Evolutionary conservation across 1,140 invertebrate species (phyloP), one percentile per base, ranked within the genome.

Genomic region (Argopecten irradians): DNA sequence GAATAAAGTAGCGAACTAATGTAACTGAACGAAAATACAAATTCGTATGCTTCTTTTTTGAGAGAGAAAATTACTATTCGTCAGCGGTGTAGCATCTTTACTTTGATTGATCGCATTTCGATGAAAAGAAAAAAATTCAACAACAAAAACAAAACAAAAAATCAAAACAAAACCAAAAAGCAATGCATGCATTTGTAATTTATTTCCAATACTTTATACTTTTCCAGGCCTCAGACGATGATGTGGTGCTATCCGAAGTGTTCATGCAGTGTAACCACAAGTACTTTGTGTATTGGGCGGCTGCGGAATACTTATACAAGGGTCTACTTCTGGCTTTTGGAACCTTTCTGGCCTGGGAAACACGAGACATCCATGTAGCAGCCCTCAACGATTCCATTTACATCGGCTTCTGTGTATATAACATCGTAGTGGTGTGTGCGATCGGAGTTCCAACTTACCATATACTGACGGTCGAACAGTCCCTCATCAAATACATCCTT

Each of bases 281-380:
- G 36, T 39, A 34, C 34, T 82, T 86, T 82, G 55, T 88, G 83
- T 97, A 97, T 86, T 98, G 98, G 98, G 95, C 98, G 32, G 97
- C 97, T 43, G 97, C 97, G 0, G 96, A 98, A 14, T 98, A 98
- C 94, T 97, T 97, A 35, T 98, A 98, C 96, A 98, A 98, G 95
- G 98, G 97, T 0, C 96, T 98, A 0, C 95, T 98, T 9, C 96
- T 98, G 0, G 96, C 98, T 19, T 98, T 98, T 88, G 98, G 98
- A 0, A 87, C 91, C n/a, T 93, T 92, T 83, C 83, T 93, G 83
- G 91, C 92, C 16, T 93, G 92, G 92, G 90, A 91, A 34, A 93
- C 92, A 0, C 86, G 92, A 14, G 43, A 89, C 33, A 91, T 94
- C 34, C 86, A 88, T n/a, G 91, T 94, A n/a, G 88, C 91, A 19